Percentiles rank a stretch among this genome's conserved stretches.
phyloP scores from a whole-genome alignment of 2,888 invertebrate species.

The Cylloceria caligata region DNA sequence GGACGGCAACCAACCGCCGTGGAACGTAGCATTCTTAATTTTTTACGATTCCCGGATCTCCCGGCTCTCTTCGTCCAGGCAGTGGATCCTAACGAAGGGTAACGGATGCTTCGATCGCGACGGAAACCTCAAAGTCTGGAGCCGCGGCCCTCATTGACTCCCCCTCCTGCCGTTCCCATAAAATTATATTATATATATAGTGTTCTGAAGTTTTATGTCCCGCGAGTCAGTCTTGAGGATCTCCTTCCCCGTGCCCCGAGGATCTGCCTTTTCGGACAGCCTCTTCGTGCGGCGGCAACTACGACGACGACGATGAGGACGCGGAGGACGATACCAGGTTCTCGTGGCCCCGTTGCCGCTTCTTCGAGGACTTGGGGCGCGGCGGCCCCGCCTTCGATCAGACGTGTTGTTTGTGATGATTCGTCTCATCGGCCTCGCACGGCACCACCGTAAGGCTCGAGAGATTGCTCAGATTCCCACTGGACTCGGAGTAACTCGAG shows the following conservation, averaged over 20 bases:
- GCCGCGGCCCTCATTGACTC: slow-evolving; percentile 33
- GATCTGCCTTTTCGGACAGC: slow-evolving; percentile 39
- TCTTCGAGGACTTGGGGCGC: slow-evolving; percentile 46
- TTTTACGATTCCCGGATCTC: background rate
- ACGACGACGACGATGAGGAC: slow-evolving; percentile 66
- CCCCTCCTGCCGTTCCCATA: slow-evolving; percentile 1
- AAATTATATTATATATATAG: slow-evolving; percentile 56
- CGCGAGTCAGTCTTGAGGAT: slow-evolving; percentile 82
- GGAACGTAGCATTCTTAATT: slow-evolving; percentile 4
- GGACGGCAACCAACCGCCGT: slow-evolving; percentile 28
- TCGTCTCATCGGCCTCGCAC: slow-evolving; percentile 82
- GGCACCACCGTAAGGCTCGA: slow-evolving; percentile 82
- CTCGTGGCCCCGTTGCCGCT: slow-evolving; percentile 40
- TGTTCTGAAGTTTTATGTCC: slow-evolving; percentile 69
- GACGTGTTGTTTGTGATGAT: slow-evolving; percentile 76
- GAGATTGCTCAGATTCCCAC: slow-evolving; percentile 82
- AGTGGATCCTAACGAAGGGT: background rate
- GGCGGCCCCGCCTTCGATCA: slow-evolving; percentile 77
- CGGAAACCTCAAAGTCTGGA: slow-evolving; percentile 25
- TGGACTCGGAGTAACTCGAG: slow-evolving; percentile 82
- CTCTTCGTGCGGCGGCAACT: slow-evolving; percentile 51
- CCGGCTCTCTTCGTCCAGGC: slow-evolving; percentile 8
- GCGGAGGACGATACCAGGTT: slow-evolving; percentile 63
- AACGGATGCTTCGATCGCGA: slow-evolving; percentile 20
- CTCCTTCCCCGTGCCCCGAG: slow-evolving; percentile 64